Percentiles rank a stretch among this genome's conserved stretches.
These are phyloP conservation scores for Epinephelus awoara DNA, from an alignment of 2,797 vertebrate species.

Conservation along the genomic window DNA sequence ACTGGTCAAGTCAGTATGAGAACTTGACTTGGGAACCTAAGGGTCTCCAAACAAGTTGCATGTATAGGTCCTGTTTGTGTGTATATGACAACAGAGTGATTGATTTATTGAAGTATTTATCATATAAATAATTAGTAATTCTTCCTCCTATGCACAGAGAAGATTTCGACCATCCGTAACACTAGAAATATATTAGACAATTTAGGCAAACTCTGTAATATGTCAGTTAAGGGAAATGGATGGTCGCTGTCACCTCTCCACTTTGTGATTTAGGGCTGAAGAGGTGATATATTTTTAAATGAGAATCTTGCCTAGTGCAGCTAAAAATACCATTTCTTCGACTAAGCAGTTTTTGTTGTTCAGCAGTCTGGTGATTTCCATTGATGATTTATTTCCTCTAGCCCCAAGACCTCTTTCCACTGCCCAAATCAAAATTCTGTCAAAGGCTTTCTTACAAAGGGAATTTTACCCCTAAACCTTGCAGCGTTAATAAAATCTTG, in stretches of 20 bases:
- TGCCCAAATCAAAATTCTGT: conserved; percentile 11
- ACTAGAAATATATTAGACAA: conserved; percentile 1
- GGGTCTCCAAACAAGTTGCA: no score
- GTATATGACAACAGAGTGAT: no score
- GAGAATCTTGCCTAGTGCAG: background rate
- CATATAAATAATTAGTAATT: no score
- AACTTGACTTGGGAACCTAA: no score
- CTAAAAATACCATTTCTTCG: conserved; percentile 9
- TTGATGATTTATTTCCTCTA: conserved; percentile 21
- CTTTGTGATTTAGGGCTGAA: conserved; percentile 5
- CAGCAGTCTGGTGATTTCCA: conserved; percentile 12
- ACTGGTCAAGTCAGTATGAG: no score
- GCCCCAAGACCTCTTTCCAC: background rate
- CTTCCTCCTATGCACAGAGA: background rate
- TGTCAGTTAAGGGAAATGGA: background rate
- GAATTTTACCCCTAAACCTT: conserved; percentile 5
- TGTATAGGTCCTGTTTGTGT: no score
- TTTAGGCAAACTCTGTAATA: background rate
- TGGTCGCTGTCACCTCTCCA: background rate
- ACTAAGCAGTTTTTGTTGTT: conserved; percentile 23
- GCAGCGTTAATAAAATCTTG: background rate
- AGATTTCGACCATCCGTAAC: background rate
- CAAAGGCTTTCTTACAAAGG: conserved; percentile 10
- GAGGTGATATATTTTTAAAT: conserved; percentile 6
- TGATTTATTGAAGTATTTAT: no score